Evolutionary conservation across 2,113 vertebrate species (phyloP), one percentile per base, ranked within the genome.

Genomic region (Chaetops frenatus): DNA sequence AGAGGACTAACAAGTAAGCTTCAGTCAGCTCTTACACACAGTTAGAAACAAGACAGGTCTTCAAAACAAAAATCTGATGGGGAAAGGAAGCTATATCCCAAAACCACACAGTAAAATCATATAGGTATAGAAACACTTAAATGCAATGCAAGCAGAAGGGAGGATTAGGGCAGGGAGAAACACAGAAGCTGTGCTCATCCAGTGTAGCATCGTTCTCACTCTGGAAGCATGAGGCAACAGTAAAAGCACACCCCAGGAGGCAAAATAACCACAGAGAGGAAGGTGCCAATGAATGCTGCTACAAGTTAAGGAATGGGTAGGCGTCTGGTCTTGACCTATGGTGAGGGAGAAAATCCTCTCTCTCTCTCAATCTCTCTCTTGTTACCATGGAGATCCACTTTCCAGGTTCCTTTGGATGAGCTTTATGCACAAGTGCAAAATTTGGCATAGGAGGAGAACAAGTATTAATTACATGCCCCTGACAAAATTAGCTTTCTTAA

Each of bases 341-440:
- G 11, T 35, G 69, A 94, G 61, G 22, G 73, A 95, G 65, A 89
- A 81, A 92, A 95, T 91, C 77, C 83, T 83, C 45, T 65, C 58
- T 65, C 58, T 65, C 51, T 45, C 60, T 67, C 53, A 86, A 4
- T 81, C 44, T 15, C 64, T 73, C 67, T 50, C 51, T 91, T 0
- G 94, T 95, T 95, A 83, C 88, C 94, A 95, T 95, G 94, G 93
- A 88, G 88, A 96, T 88, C 58, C 88, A 65, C 81, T 92, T 94
- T 90, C 57, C 82, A 90, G 82, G 53, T 86, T 96, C 85, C 77
- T 96, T 67, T 53, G 81, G 89, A 91, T 66, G 19, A 92, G 93
- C 83, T 81, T 80, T 60, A 53, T 40, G 86, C 91, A 79, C 9
- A 60, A 93, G 73, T 91, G 86, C 61, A 92, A 94, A 94, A 92